Evolutionary conservation across 2,888 invertebrate species (phyloP).

Genomic region (Brachyopa scutellaris): DNA sequence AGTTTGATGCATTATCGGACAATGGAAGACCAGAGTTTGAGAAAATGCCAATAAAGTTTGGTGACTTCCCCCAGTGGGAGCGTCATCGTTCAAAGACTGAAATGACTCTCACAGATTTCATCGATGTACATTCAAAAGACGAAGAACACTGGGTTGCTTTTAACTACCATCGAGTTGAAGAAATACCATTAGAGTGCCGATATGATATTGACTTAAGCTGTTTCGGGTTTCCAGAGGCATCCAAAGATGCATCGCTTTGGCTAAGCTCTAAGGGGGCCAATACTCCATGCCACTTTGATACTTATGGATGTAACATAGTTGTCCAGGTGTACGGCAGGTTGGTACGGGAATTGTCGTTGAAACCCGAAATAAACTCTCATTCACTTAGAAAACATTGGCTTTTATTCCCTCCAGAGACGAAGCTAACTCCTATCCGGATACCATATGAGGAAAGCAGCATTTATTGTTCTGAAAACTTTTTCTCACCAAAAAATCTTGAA

Average conservation of each 20-base stretch:
- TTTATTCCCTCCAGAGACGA: conserved; percentile 91
- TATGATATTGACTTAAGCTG: conserved; percentile 85
- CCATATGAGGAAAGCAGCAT: conserved; percentile 99
- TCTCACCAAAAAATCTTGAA: conserved; percentile 84
- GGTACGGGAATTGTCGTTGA: conserved; percentile 5
- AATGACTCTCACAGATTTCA: conserved; percentile 86
- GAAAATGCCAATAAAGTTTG: conserved; percentile 72
- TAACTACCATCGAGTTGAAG: conserved; percentile 77
- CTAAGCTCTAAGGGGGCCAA: conserved; percentile 93
- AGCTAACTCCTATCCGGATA: conserved; percentile 90
- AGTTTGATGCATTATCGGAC: conserved; percentile 72
- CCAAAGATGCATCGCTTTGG: conserved; percentile 93
- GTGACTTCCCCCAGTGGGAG: conserved; percentile 90
- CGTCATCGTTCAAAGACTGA: conserved; percentile 84
- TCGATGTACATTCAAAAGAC: conserved; percentile 79
- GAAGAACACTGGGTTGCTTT: conserved; percentile 76
- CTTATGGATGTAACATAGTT: conserved; percentile 96
- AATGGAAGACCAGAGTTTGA: conserved; percentile 74
- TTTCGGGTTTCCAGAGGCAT: conserved; percentile 88
- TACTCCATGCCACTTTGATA: conserved; percentile 96
- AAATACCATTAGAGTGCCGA: conserved; percentile 77
- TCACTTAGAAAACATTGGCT: conserved; percentile 92
- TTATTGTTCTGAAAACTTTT: conserved; percentile 92
- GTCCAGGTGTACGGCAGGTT: conserved; percentile 94
- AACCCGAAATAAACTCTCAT: neutral